phyloP scores from a whole-genome alignment of 2,113 vertebrate genomes.

The Nothocercus nigrocapillus region DNA sequence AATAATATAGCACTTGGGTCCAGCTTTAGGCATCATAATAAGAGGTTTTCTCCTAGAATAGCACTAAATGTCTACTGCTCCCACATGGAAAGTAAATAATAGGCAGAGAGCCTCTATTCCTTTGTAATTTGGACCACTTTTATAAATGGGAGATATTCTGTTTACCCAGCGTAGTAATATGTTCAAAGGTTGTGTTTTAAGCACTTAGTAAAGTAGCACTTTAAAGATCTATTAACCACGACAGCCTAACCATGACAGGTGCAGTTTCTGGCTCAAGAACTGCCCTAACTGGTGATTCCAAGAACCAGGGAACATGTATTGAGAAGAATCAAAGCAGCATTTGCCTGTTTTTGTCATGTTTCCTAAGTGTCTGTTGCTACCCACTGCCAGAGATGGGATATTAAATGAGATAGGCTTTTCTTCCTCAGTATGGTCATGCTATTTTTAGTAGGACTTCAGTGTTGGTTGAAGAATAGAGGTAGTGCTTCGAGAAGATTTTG shows the following conservation, averaged over 20 bases:
- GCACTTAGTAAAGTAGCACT: neutral
- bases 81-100: neutral
- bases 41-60: neutral
- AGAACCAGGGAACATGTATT: neutral
- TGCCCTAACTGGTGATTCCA: slow-evolving; percentile 5
- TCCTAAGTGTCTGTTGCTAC: neutral
- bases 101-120: neutral
- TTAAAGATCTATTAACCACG: neutral
- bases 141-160: neutral
- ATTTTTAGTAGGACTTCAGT: neutral
- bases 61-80: neutral
- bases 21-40: neutral
- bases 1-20: neutral
- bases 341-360: neutral
- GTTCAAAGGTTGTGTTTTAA: neutral
- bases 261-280: neutral
- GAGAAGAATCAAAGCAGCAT: neutral
- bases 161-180: neutral
- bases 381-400: neutral
- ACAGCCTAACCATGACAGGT: neutral
- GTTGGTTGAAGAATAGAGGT: neutral
- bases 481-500: neutral
- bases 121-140: neutral
- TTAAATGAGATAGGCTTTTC: neutral
- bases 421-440: rapidly evolving